phyloP scores from a whole-genome alignment of 2,113 vertebrate species.

The Apodemus sylvaticus region DNA sequence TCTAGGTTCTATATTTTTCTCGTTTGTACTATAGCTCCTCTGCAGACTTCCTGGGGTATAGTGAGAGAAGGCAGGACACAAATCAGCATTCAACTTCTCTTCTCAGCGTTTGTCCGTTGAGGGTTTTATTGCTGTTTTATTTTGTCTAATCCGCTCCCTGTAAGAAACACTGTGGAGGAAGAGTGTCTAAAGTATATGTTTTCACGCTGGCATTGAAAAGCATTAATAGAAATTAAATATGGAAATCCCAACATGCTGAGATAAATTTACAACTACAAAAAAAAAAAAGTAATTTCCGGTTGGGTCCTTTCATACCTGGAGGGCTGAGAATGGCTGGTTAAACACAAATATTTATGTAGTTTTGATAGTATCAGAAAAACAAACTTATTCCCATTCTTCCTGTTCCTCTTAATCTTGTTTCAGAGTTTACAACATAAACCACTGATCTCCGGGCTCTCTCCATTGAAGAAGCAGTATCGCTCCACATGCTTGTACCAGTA shows the following conservation, averaged over 20 bases:
- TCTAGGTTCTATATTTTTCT: constrained; percentile 48
- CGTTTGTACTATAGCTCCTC: constrained; percentile 20
- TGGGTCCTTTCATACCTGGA: constrained; percentile 66
- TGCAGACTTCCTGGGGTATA: not conserved
- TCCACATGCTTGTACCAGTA: not conserved
- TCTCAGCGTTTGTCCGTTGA: constrained; percentile 57
- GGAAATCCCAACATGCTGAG: constrained; percentile 73
- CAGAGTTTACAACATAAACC: not conserved
- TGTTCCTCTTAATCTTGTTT: constrained; percentile 56
- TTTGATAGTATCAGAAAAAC: constrained; percentile 64
- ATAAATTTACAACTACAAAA: constrained; percentile 68
- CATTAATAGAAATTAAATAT: constrained; percentile 77
- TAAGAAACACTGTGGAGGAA: constrained; percentile 69
- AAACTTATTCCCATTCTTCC: not conserved
- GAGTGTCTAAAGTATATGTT: constrained; percentile 65
- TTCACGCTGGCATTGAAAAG: constrained; percentile 77
- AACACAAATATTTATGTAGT: constrained; percentile 45
- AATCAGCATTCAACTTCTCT: constrained; percentile 28
- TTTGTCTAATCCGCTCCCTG: constrained; percentile 74
- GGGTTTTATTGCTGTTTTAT: constrained; percentile 68
- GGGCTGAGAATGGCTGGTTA: constrained; percentile 62
- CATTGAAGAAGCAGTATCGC: not conserved
- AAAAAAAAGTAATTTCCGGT: constrained; percentile 77
- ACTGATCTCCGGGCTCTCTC: not conserved
- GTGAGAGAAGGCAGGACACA: constrained; percentile 42